Evolutionary conservation across 2,888 invertebrate genomes (phyloP).

Genomic region (Xiphydria camelus): DNA sequence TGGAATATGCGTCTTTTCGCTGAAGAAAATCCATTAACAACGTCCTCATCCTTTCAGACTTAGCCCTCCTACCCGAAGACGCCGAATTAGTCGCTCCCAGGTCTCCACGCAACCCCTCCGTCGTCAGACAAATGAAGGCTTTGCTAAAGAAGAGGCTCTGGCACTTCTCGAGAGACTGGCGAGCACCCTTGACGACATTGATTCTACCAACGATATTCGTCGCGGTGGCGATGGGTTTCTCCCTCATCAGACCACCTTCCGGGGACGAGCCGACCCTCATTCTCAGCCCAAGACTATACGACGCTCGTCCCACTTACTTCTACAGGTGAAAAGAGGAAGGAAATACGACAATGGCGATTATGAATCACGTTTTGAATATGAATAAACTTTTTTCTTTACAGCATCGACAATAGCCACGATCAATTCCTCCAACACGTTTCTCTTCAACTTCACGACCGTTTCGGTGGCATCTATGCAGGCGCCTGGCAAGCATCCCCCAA

Average conservation of each 20-base stretch:
- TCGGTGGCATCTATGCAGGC: slow-evolving; percentile 45
- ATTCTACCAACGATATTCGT: slow-evolving; percentile 68
- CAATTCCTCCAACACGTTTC: slow-evolving; percentile 43
- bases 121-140: slow-evolving; percentile 51
- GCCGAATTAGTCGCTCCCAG: slow-evolving; percentile 35
- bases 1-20: not conserved
- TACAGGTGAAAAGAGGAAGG: no score
- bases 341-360: not conserved
- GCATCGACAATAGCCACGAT: slow-evolving; percentile 41
- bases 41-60: no score
- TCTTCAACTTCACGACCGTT: slow-evolving; percentile 43
- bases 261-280: slow-evolving; percentile 64
- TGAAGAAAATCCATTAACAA: not conserved
- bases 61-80: slow-evolving; percentile 28
- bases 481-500: slow-evolving; percentile 47
- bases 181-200: slow-evolving; percentile 64
- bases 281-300: slow-evolving; percentile 62
- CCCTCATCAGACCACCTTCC: slow-evolving; percentile 67
- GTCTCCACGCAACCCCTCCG: slow-evolving; percentile 30
- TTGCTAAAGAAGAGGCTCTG: slow-evolving; percentile 63
- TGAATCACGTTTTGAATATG: not conserved
- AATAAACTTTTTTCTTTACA: slow-evolving; percentile 14
- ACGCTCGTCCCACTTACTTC: slow-evolving; percentile 56
- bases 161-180: slow-evolving; percentile 66
- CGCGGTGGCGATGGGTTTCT: slow-evolving; percentile 70